phyloP scores from a whole-genome alignment of 2,797 vertebrate genomes.

The Sebastes kiyomatsui region DNA sequence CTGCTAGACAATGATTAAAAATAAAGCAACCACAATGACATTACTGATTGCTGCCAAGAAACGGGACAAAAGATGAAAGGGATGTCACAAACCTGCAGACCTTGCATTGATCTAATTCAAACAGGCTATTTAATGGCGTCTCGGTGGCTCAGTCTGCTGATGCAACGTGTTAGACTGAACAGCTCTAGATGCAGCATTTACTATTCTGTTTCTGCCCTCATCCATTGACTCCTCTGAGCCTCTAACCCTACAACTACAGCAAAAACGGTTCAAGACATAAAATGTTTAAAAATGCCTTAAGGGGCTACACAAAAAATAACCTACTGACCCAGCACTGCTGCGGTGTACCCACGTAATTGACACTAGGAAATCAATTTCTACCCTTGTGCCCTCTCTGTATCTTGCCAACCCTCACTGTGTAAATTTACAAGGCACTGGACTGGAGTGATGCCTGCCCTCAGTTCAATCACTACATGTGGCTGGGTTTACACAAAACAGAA shows the following conservation, averaged over 20 bases:
- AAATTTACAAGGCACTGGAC: slow-evolving; percentile 4
- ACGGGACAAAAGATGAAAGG: not conserved
- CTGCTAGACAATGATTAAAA: slow-evolving; percentile 3
- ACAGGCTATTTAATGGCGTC: not conserved
- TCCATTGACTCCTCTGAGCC: not conserved
- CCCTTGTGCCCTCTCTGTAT: not conserved
- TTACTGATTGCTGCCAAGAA: not conserved
- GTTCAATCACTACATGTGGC: not conserved
- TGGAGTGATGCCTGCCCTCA: not conserved
- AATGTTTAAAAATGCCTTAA: not conserved
- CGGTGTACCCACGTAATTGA: not conserved
- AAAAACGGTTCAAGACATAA: not conserved
- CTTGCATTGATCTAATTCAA: not conserved
- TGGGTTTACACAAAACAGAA: not conserved
- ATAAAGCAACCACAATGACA: not conserved
- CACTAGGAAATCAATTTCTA: not conserved
- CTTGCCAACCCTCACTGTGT: not conserved
- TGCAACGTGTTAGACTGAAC: not conserved
- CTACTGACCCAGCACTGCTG: not conserved
- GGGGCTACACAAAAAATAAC: not conserved
- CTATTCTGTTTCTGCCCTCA: not conserved
- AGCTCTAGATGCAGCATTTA: not conserved
- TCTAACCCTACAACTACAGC: not conserved
- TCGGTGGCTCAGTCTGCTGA: not conserved
- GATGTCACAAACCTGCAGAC: not conserved